Conservation (phyloP, 2,113 vertebrate species). For the Trachemys scripta region DNA sequence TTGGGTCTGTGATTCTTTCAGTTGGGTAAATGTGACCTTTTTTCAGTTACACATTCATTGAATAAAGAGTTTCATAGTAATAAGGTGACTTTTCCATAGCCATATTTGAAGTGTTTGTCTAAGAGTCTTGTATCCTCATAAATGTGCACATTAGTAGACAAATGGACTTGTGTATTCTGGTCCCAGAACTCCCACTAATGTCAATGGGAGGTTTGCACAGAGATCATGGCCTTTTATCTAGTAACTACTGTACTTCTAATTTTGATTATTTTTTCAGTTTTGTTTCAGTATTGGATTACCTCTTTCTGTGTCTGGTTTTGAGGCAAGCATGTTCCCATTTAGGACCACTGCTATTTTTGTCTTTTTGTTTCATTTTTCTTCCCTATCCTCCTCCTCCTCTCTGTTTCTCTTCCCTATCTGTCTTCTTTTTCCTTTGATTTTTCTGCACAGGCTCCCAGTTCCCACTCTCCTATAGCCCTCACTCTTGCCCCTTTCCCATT, state of each 20-base stretch:
- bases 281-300: background rate
- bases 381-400: background rate
- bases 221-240: background rate
- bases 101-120: background rate
- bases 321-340: background rate
- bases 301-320: background rate
- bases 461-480: accelerated
- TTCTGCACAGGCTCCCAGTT: background rate
- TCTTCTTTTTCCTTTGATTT: background rate
- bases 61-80: background rate
- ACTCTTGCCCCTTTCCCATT: background rate
- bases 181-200: background rate
- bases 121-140: background rate
- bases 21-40: background rate
- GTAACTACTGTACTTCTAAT: background rate
- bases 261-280: constrained; percentile 5
- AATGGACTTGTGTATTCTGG: background rate
- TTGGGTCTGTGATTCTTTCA: background rate
- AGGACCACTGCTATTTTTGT: background rate
- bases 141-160: accelerated
- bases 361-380: background rate
- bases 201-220: background rate
- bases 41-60: background rate
- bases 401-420: background rate
- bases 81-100: background rate